Base-by-base conservation (phyloP, 2,888 invertebrate species). In the Beris morrisii region DNA sequence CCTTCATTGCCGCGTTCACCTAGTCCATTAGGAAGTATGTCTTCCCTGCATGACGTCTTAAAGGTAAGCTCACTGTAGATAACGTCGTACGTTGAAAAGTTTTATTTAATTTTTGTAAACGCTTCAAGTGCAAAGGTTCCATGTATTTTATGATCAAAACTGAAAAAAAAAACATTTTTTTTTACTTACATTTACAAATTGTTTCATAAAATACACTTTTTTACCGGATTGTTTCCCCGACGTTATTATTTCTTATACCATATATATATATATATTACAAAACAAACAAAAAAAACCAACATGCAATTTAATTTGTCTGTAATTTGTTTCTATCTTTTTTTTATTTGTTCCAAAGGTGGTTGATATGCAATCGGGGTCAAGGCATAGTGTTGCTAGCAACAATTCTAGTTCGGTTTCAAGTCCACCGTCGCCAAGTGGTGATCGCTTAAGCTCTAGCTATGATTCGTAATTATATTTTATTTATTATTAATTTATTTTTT, bases 1-100 rank as follows among this genome's bases (percentile, higher is more conserved):
- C 86, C 85, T 64, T 85, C 85, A 59, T 77, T 85, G 73, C 86
- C 86, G 67, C 81, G 86, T 59, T 82, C 83, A 61, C 89, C 90
- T 31, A 85, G 89, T 70, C 89, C 89, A 70, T 84, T 90, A 61
- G 90, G 90, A 76, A 90, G 89, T 76, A 89, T 90, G 85, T 88
- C 89, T 77, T 90, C 90, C 12, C 81, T 90, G 70, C 90, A 90
- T 74, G 90, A 90, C 73, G 87, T 87, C 72, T 84, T 88, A 65
- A 90, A 90, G 71, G 74, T 75, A 69, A 69, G 64, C 59, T 53
- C 55, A 9, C 45, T 64, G 38, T 57, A 63, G 56, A 43, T 6
- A 22, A 6, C 38, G 38, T 48, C 4, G 38, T 22, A 22, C 22
- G 22, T 22, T 22, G 22, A 22, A 22, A 22, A 22, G 22, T 22